phyloP scores from a whole-genome alignment of 2,113 vertebrate genomes.

The Leptocoma aspasia region DNA sequence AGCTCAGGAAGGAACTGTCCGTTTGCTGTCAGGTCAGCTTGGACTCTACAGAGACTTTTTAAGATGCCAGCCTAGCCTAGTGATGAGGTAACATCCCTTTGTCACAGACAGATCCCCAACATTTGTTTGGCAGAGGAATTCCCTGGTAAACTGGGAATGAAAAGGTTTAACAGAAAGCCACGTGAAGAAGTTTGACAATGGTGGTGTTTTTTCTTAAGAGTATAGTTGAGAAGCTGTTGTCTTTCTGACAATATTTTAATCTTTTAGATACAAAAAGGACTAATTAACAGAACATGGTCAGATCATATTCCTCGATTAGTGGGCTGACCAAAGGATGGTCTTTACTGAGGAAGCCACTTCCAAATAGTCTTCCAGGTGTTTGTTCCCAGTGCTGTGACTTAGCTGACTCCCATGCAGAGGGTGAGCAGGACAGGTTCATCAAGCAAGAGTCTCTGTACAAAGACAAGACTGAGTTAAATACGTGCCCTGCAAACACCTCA shows the following conservation, averaged over 20 bases:
- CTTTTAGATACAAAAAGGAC: background rate
- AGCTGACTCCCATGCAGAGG: background rate
- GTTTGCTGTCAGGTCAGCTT: background rate
- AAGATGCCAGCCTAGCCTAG: background rate
- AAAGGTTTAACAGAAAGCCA: background rate
- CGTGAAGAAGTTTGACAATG: background rate
- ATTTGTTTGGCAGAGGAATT: background rate
- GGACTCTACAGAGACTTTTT: background rate
- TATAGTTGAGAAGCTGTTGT: background rate
- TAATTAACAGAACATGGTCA: background rate
- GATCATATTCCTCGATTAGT: background rate
- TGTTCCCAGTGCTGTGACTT: background rate
- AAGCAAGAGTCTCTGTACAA: background rate
- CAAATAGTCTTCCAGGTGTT: background rate
- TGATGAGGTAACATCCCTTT: background rate
- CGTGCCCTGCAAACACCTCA: fast-evolving
- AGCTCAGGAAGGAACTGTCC: background rate
- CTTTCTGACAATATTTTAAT: background rate
- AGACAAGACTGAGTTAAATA: background rate
- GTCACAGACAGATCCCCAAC: background rate
- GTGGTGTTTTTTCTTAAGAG: background rate
- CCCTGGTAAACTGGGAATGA: background rate
- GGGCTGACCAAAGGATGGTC: background rate
- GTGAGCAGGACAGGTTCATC: background rate
- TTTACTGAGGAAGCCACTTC: background rate